Percentiles rank a stretch among this genome's conserved stretches.
These are phyloP conservation scores for Myotis davidii DNA, from an alignment of 2,113 vertebrate genomes.

Conservation along the genomic window DNA sequence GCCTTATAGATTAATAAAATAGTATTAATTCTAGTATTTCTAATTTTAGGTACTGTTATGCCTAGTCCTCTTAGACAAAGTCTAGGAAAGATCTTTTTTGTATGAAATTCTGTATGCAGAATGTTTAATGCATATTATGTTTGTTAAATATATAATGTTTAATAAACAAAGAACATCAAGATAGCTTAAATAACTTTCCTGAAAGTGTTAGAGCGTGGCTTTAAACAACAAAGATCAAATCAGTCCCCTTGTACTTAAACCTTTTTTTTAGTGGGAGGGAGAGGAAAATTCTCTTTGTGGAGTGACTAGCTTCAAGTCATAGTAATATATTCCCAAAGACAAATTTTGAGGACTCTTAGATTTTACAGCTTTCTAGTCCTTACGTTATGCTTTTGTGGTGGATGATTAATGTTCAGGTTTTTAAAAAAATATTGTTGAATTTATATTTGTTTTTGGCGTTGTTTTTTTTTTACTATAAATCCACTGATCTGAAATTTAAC, in stretches of 20 bases:
- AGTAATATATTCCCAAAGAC: conserved; percentile 26
- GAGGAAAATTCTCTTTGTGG: background rate
- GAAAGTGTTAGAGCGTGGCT: background rate
- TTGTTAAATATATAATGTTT: conserved; percentile 8
- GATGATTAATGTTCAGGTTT: background rate
- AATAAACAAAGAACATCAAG: background rate
- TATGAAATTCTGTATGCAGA: conserved; percentile 40
- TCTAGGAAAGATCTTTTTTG: background rate
- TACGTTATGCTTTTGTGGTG: background rate
- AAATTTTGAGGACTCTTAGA: background rate
- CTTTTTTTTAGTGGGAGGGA: background rate
- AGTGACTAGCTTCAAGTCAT: background rate
- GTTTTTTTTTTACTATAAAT: background rate
- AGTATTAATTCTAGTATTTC: conserved; percentile 22
- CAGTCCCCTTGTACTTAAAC: background rate
- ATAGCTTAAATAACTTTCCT: conserved; percentile 30
- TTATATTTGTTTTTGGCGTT: background rate
- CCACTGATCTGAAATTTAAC: background rate
- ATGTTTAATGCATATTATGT: conserved; percentile 21
- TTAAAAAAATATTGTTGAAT: background rate
- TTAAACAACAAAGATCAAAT: conserved; percentile 13
- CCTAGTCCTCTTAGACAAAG: background rate
- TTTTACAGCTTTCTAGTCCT: conserved; percentile 53
- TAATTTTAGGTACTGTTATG: background rate
- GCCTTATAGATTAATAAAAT: background rate